These are phyloP conservation scores for Phaethornis superciliosus DNA, from an alignment of 2,113 vertebrate genomes.

Conservation along the genomic window DNA sequence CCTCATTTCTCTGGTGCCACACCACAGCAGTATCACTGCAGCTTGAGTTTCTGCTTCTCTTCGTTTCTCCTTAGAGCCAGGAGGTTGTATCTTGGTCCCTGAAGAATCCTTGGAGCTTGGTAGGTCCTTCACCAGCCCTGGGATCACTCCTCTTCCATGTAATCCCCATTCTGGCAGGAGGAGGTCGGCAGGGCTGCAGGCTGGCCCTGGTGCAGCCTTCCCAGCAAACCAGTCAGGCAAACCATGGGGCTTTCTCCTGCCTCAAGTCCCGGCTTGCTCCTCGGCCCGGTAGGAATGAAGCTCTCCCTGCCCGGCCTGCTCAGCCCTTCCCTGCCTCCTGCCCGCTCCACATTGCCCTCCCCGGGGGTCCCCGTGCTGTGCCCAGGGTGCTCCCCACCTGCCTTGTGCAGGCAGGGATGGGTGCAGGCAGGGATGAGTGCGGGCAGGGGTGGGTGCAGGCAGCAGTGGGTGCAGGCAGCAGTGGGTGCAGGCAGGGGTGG, in stretches of 20 bases:
- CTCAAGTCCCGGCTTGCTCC: constrained; percentile 22
- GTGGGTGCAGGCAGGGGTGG: too few species aligned
- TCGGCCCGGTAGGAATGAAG: constrained; percentile 11
- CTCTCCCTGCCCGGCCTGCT: background rate
- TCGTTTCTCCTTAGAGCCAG: background rate
- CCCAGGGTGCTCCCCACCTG: background rate
- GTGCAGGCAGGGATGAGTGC: too few species aligned
- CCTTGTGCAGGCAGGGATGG: too few species aligned
- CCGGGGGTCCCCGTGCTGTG: background rate
- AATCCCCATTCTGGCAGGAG: fast-evolving
- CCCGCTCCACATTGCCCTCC: background rate
- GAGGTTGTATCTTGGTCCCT: background rate
- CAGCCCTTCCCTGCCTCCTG: constrained; percentile 1
- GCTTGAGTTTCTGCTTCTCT: background rate
- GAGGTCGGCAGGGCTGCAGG: background rate
- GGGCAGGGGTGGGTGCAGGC: too few species aligned
- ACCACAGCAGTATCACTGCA: background rate
- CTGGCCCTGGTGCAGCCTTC: background rate
- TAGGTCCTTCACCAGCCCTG: background rate
- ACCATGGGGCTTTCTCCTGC: background rate
- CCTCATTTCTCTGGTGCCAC: fast-evolving
- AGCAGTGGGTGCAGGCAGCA: too few species aligned
- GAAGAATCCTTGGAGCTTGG: background rate
- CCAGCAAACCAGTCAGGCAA: constrained; percentile 37
- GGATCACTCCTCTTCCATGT: background rate